A percentile compares a stretch with the other conserved stretches of the same genome.
phyloP scores from a whole-genome alignment of 2,113 vertebrate species.

The Recurvirostra avosetta region DNA sequence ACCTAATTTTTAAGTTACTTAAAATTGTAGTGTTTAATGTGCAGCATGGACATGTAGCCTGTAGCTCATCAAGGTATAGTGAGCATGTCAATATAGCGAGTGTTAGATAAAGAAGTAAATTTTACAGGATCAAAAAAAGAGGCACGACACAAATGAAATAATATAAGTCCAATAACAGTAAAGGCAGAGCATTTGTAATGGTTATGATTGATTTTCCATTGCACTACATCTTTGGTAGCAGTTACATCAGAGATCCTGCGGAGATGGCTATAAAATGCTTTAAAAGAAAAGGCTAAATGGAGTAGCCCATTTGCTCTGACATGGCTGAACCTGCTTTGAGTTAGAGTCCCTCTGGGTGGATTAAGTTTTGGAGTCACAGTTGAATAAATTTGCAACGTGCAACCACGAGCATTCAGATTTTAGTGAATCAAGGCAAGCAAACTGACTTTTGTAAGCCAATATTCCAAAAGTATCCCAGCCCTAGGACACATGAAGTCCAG shows the following conservation, averaged over 20 bases:
- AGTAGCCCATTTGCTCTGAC: neutral
- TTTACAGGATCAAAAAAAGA: neutral
- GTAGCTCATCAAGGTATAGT: neutral
- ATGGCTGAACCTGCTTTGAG: neutral
- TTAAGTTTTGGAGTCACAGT: neutral
- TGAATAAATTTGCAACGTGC: neutral
- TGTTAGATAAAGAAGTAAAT: neutral
- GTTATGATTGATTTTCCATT: constrained; percentile 1
- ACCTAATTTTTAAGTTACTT: neutral
- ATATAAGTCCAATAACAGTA: neutral
- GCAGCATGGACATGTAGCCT: neutral
- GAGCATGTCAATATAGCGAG: neutral
- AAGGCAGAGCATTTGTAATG: neutral
- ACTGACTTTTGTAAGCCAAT: neutral
- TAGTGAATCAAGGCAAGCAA: neutral
- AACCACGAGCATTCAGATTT: neutral
- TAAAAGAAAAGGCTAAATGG: neutral
- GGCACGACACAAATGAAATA: neutral
- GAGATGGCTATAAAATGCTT: neutral
- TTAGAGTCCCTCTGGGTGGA: neutral
- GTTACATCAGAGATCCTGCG: neutral
- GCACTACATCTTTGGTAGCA: neutral
- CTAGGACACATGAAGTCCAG: neutral
- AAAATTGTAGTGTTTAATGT: neutral
- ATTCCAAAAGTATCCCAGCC: neutral